A percentile compares a stretch with the other conserved stretches of the same genome.
Conservation (phyloP, 2,797 vertebrate species). For the Perodicticus potto region DNA sequence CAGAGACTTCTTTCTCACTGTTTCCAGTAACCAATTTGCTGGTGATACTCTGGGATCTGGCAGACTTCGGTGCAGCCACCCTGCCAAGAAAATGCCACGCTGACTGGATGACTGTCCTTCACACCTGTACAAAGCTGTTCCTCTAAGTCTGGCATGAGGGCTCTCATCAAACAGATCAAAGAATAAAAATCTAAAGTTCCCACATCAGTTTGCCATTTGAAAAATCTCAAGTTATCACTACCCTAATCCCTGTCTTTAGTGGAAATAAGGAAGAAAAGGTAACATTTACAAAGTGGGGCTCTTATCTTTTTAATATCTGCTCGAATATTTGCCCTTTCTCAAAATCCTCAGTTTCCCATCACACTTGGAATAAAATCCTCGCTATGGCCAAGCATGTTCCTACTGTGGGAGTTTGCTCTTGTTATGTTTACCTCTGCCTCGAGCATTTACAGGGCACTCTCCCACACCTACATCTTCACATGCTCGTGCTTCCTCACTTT, state of each 20-base stretch:
- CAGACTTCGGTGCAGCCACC: not conserved
- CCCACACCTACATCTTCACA: too few species aligned
- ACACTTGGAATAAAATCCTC: not conserved
- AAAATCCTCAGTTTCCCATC: not conserved
- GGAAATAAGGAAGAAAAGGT: not conserved
- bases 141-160: not conserved
- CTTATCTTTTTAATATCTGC: not conserved
- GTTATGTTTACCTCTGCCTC: rapidly evolving
- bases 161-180: not conserved
- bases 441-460: rapidly evolving
- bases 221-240: not conserved
- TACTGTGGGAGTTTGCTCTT: not conserved
- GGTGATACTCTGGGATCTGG: not conserved
- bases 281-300: not conserved
- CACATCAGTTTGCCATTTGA: not conserved
- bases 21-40: not conserved
- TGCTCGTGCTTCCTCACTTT: not conserved
- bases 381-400: not conserved
- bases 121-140: not conserved
- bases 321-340: slow-evolving; percentile 4
- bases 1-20: not conserved
- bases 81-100: not conserved
- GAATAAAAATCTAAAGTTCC: not conserved
- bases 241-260: not conserved
- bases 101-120: not conserved